Conservation (phyloP, 2,113 vertebrate species). For the Odobenus rosmarus region DNA sequence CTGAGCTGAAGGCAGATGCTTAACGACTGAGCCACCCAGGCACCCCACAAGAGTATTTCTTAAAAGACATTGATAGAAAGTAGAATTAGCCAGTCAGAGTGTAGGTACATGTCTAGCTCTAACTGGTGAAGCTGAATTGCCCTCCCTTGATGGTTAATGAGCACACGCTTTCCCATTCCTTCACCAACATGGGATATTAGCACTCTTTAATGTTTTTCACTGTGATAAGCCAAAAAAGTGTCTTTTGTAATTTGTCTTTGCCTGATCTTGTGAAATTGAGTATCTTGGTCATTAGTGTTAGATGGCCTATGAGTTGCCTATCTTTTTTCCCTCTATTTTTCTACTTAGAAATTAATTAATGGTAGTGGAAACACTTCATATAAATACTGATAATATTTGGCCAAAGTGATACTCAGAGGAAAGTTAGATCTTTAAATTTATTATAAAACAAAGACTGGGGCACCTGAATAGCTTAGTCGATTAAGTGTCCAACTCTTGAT, state of each 20-base stretch:
- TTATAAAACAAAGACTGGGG: neutral
- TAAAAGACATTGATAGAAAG: neutral
- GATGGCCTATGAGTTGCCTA: neutral
- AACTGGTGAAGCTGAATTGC: neutral
- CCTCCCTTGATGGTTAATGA: neutral
- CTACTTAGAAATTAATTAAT: slow-evolving; percentile 25
- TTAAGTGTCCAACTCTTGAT: neutral
- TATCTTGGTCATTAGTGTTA: neutral
- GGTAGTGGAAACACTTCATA: neutral
- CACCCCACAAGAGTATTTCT: neutral
- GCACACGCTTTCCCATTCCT: neutral
- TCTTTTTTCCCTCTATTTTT: neutral
- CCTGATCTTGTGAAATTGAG: neutral
- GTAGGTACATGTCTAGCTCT: neutral
- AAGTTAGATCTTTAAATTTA: slow-evolving; percentile 10
- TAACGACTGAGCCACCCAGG: too few relatives aligned
- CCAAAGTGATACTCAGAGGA: neutral
- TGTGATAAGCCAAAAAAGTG: neutral
- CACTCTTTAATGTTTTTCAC: neutral
- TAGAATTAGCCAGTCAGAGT: neutral
- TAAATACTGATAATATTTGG: slow-evolving; percentile 18
- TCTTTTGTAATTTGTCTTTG: neutral
- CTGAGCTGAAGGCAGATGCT: too few relatives aligned
- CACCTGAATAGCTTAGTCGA: neutral
- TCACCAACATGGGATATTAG: neutral